These are phyloP conservation scores for Ptilodon capucinus DNA, from an alignment of 2,888 invertebrate species.

Conservation along the genomic window DNA sequence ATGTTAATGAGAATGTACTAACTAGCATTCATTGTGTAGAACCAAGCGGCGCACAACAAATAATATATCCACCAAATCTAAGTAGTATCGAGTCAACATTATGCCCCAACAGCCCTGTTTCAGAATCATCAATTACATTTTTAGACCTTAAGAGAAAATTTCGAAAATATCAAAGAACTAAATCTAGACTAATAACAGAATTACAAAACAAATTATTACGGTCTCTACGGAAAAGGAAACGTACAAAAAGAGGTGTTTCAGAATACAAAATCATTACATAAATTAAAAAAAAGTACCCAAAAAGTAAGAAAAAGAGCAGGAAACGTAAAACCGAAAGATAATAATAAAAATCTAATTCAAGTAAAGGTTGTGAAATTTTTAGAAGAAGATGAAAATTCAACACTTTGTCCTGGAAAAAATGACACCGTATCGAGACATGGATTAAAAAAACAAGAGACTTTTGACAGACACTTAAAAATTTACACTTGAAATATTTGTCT, in stretches of 20 bases:
- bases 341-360: too few relatives aligned
- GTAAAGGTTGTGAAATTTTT: conserved; percentile 9
- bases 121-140: conserved; percentile 6
- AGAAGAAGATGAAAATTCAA: conserved; percentile 14
- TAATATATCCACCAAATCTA: conserved; percentile 3
- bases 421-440: conserved; percentile 7
- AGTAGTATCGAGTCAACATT: conserved; percentile 5
- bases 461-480: conserved; percentile 11
- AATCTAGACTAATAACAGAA: background rate
- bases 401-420: conserved; percentile 11
- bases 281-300: too few relatives aligned
- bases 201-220: too few relatives aligned
- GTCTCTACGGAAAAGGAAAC: too few relatives aligned
- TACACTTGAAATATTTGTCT: conserved; percentile 10
- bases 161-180: conserved; percentile 9
- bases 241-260: too few relatives aligned
- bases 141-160: conserved; percentile 6
- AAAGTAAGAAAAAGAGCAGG: too few relatives aligned
- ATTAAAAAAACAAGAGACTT: conserved; percentile 10
- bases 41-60: too few relatives aligned
- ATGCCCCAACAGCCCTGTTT: conserved; percentile 7
- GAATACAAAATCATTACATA: too few relatives aligned
- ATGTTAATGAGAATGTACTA: too few relatives aligned
- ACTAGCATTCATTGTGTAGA: too few relatives aligned
- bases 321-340: too few relatives aligned